These are phyloP conservation scores for Danio kyathit DNA, from an alignment of 2,797 vertebrate species.

Conservation along the genomic window DNA sequence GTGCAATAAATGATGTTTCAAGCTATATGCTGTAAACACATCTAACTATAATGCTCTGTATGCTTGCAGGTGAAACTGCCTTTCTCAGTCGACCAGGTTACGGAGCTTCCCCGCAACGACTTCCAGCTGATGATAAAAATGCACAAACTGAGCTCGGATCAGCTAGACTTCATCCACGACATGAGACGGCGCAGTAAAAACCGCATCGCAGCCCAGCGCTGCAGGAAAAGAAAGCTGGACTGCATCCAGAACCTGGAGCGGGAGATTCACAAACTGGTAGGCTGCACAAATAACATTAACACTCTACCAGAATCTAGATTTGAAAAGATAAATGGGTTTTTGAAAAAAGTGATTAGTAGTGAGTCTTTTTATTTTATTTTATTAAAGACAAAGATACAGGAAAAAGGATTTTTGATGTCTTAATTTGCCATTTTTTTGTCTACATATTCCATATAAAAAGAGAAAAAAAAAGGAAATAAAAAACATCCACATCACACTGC, in stretches of 20 bases:
- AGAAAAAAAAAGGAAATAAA: no score
- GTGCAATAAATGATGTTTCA: background rate
- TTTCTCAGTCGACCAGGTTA: conserved; percentile 96
- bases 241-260: conserved; percentile 96
- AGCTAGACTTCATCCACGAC: conserved; percentile 95
- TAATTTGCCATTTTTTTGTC: no score
- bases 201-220: conserved; percentile 93
- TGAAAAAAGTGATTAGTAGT: no score
- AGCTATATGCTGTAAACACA: background rate
- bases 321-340: no score
- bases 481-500: no score
- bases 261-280: conserved; percentile 94
- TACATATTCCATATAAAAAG: no score
- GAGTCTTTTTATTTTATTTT: no score
- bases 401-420: no score
- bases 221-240: conserved; percentile 95
- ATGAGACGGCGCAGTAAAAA: conserved; percentile 94
- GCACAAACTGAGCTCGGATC: conserved; percentile 95
- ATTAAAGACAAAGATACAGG: no score
- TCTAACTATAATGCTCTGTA: background rate
- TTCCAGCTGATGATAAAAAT: conserved; percentile 98
- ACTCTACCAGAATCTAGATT: background rate
- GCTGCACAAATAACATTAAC: conserved; percentile 28
- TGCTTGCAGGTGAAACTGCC: conserved; percentile 89
- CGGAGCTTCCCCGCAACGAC: conserved; percentile 94